Evolutionary conservation across 2,797 vertebrate genomes (phyloP).

Genomic region (Falco berigora): DNA sequence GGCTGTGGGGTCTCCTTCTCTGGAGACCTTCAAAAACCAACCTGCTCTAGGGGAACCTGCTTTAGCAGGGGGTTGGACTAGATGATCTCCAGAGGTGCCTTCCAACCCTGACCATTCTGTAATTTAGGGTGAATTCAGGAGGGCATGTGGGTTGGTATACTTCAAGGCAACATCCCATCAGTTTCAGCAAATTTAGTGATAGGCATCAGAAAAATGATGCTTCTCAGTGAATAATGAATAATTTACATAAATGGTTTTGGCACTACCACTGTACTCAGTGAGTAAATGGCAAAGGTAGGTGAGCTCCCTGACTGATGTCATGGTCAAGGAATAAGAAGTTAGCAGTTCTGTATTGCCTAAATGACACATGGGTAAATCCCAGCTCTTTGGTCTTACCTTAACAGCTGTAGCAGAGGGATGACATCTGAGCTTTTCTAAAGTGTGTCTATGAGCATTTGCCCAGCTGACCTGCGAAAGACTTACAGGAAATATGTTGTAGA

Average conservation of each 20-base stretch:
- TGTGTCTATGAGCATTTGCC: background rate
- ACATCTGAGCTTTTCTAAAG: background rate
- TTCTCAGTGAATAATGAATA: background rate
- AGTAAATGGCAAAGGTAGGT: background rate
- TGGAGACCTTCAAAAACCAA: too few relatives aligned
- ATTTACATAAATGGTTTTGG: background rate
- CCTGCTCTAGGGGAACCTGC: too few relatives aligned
- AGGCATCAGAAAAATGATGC: background rate
- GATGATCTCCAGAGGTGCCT: too few relatives aligned
- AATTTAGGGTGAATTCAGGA: background rate
- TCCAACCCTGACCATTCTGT: too few relatives aligned
- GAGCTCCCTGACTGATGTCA: background rate
- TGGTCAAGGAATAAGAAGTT: background rate
- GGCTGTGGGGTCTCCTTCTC: too few relatives aligned
- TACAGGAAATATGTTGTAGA: background rate
- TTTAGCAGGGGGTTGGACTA: too few relatives aligned
- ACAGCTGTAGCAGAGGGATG: background rate
- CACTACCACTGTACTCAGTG: background rate
- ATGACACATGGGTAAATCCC: background rate
- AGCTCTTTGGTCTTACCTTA: background rate
- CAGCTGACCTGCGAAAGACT: background rate
- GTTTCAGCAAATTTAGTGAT: background rate
- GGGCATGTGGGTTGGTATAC: background rate
- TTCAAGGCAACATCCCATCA: background rate
- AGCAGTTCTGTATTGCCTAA: background rate